Base-by-base conservation (phyloP, 1,140 invertebrate genomes). In the Melitaea cinxia region DNA sequence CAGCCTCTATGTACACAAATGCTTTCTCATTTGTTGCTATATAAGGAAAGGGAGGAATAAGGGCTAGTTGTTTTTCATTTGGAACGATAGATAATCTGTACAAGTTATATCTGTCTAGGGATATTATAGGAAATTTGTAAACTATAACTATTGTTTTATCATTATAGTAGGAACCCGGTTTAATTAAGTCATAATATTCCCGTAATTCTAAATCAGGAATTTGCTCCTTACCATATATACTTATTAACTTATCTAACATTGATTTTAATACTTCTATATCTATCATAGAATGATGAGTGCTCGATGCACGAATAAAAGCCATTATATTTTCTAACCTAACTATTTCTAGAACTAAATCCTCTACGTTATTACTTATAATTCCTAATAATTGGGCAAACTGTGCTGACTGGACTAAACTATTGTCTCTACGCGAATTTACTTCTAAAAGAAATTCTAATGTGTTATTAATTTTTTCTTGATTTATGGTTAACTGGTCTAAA, bases 1-100 rank as follows among this genome's bases (percentile, higher is more conserved):
- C 69, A 54, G 74, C 54, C 68, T 73, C 63, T 50, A 75, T 73
- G 70, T 75, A 77, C 65, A 71, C 45, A 35, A 63, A 78, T 14
- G 42, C 57, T 49, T 66, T 68, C 7, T 54, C 37, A 47, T 65
- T 58, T 10, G 55, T 77, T 77, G 75, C 72, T 54, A 70, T 56
- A 23, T 50, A 68, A 7, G 74, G 68, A 57, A 53, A 63, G 15
- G 65, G 56, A 26, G 72, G 72, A 37, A 77, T 63, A 39, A 72
- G 61, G 52, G 57, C 60, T 2, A 59, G 57, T 1, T 58, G 50
- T 24, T 56, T 23, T 53, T 64, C 65, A 54, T 73, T 72, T 12
- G 70, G 62, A 17, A 49, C 60, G 47, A 66, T 52, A 9, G 70
- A 68, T 19, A 72, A 42, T 21, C 14, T 60, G 39, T 58, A 72